Evolutionary conservation across 2,888 invertebrate genomes (phyloP).

Genomic region (Leptinotarsa tumamoca): DNA sequence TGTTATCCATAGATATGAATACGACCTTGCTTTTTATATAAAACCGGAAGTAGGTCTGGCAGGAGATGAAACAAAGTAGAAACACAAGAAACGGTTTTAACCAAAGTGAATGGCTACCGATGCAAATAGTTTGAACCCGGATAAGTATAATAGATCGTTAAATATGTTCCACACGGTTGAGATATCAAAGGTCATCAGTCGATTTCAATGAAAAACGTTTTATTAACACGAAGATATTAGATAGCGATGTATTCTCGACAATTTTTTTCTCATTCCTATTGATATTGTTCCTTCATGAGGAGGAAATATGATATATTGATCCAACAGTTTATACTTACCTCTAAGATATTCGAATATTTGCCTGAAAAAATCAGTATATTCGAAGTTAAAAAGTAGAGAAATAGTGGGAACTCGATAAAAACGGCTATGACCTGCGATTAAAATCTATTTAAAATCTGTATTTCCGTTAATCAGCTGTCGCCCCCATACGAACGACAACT

Average conservation of each 20-base stretch:
- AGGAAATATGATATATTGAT: no score
- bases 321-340: no score
- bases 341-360: no score
- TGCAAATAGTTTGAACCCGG: constrained; percentile 22
- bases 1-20: neutral
- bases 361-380: no score
- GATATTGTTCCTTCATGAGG: no score
- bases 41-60: constrained; percentile 20
- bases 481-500: no score
- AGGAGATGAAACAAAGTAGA: constrained; percentile 12
- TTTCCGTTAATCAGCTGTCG: no score
- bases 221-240: neutral
- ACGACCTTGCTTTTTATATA: constrained; percentile 25
- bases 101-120: constrained; percentile 19
- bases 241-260: neutral
- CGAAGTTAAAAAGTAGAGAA: no score
- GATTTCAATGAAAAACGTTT: neutral
- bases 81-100: constrained; percentile 1
- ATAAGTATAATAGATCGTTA: constrained; percentile 6
- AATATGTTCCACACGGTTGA: neutral
- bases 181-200: neutral
- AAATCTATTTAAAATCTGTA: no score
- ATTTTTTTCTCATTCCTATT: neutral
- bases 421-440: no score
- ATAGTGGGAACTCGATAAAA: no score